These are phyloP conservation scores for Phasianus colchicus DNA, from an alignment of 2,113 vertebrate genomes.

Conservation along the genomic window DNA sequence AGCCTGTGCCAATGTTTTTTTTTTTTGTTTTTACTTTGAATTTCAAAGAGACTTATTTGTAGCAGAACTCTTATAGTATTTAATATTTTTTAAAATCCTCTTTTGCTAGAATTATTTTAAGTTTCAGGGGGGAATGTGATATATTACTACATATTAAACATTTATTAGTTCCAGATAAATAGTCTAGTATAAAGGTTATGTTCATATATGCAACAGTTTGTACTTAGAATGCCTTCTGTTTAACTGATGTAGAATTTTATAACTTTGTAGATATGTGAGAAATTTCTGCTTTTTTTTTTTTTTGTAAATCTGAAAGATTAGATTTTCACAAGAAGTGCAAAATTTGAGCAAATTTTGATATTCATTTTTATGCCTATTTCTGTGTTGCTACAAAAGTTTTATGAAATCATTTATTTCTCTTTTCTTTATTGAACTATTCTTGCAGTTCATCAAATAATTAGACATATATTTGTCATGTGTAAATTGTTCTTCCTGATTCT, in stretches of 20 bases:
- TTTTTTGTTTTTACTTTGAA: background rate
- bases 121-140: background rate
- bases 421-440: background rate
- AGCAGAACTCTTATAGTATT: background rate
- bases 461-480: background rate
- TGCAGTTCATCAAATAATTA: background rate
- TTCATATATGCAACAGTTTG: conserved; percentile 11
- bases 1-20: background rate
- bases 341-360: background rate
- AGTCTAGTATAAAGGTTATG: background rate
- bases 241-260: background rate
- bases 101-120: background rate
- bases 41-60: background rate
- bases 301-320: background rate
- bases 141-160: background rate
- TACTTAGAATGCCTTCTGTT: background rate
- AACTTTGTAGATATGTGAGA: background rate
- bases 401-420: background rate
- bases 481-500: background rate
- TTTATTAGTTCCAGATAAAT: background rate
- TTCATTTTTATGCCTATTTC: background rate
- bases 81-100: background rate
- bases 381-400: background rate
- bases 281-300: conserved; percentile 17
- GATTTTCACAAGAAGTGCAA: background rate